Evolutionary conservation across 2,888 invertebrate genomes (phyloP), one percentile per base, ranked within the genome.

Genomic region (Pheosia tremula): DNA sequence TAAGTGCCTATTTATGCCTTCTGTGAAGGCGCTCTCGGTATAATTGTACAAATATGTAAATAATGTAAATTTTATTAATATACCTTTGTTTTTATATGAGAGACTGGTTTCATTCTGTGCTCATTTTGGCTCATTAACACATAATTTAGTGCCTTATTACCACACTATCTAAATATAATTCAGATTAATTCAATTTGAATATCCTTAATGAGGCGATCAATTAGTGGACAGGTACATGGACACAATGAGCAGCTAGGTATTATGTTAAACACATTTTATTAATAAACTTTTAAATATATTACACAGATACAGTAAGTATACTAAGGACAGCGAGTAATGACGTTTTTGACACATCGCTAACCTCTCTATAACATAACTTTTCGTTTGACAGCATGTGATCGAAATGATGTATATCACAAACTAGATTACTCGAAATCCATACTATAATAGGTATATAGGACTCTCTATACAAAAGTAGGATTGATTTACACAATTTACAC

Each of bases 1-100:
- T 61, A 63, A 82, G 83, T 85, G 81, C 77, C 80, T 79, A 38
- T 67, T 63, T 77, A 76, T 91, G 88, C 91, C 93, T 93, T 93
- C 93, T 84, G 93, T 93, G 93, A 93, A 93, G 93, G 93, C 79
- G 76, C 73, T 87, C 89, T 88, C 89, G 88, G 81, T 76, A 64
- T 74, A 73, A 71, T 64, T 88, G 86, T 85, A 87, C 76, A 88
- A 80, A 84, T 70, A 60, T 91, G 91, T 92, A 91, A 87, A 91
- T 90, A 90, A 64, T 88, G 87, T 90, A 87, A 84, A 87, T 86
- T 83, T 80, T 79, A 77, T 75, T 77, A 86, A 84, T 89, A 91
- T 82, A 90, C 79, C 86, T 90, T 93, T 93, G 91, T 88, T 86
- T 91, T 91, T 89, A 74, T 85, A 82, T 79, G 75, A 70, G 69